Percentiles rank a stretch among this genome's conserved stretches.
Evolutionary conservation across 2,888 invertebrate species (phyloP).

Genomic region (Trachelus tabidus): DNA sequence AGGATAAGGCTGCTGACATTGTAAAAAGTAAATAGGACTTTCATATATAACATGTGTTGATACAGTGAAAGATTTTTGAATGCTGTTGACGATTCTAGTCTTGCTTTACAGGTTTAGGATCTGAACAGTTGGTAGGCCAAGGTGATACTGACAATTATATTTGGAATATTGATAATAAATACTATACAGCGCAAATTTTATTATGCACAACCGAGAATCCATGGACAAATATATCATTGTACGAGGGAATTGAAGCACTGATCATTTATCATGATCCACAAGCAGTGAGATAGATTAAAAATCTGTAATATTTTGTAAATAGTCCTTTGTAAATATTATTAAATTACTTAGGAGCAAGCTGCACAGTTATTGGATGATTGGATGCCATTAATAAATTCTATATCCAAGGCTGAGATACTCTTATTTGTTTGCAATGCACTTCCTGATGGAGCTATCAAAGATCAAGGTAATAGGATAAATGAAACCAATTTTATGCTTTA

Average conservation of each 20-base stretch:
- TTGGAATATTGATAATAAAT: conserved; percentile 78
- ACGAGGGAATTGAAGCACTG: conserved; percentile 70
- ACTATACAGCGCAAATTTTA: conserved; percentile 75
- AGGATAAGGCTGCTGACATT: conserved; percentile 49
- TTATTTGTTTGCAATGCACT: conserved; percentile 51
- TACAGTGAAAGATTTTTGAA: not conserved
- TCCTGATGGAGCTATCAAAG: conserved; percentile 56
- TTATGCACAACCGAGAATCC: conserved; percentile 69
- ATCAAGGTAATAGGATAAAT: conserved; percentile 69
- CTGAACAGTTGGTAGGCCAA: conserved; percentile 48
- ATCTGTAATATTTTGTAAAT: not conserved
- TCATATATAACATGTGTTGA: not conserved
- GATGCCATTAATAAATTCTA: conserved; percentile 42
- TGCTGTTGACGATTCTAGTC: not conserved
- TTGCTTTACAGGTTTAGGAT: conserved; percentile 48
- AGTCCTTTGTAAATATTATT: conserved; percentile 6
- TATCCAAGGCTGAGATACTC: conserved; percentile 51
- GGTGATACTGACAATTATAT: conserved; percentile 60
- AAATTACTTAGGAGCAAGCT: conserved; percentile 46
- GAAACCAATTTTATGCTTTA: not conserved
- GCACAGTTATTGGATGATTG: conserved; percentile 46
- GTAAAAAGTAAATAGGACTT: conserved; percentile 48
- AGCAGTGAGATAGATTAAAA: conserved; percentile 44
- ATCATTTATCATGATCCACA: conserved; percentile 74
- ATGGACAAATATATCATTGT: conserved; percentile 66